Evolutionary conservation across 2,113 vertebrate genomes (phyloP).

Genomic region (Chaetorhynchus papuensis): DNA sequence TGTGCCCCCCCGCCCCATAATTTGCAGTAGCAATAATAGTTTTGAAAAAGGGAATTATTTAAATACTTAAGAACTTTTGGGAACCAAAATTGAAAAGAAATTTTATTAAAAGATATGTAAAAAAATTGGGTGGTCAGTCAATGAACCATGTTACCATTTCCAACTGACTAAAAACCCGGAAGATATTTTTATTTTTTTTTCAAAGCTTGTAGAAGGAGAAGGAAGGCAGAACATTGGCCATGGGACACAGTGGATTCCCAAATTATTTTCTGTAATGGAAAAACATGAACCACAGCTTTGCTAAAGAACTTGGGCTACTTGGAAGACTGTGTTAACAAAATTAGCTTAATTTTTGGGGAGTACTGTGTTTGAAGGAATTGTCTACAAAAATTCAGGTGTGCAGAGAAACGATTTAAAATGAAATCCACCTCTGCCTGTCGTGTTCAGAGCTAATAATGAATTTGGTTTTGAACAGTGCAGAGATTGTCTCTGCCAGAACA

Average conservation of each 20-base stretch:
- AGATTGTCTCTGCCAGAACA: background rate
- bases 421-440: accelerated
- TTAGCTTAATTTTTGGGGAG: background rate
- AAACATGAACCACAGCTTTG: background rate
- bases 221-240: background rate
- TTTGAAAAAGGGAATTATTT: background rate
- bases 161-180: background rate
- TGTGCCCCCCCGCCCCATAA: background rate
- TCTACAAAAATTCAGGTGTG: background rate
- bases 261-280: background rate
- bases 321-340: background rate
- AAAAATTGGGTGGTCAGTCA: background rate
- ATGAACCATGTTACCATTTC: background rate
- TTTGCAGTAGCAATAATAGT: background rate
- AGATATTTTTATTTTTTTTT: background rate
- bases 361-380: background rate
- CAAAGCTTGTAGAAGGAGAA: background rate
- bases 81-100: background rate
- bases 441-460: background rate
- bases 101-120: background rate
- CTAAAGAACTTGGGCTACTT: background rate
- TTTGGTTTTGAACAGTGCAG: background rate
- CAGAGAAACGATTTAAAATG: background rate
- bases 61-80: background rate
- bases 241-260: background rate